Evolutionary conservation across 1,140 invertebrate species (phyloP), one percentile per base, ranked within the genome.

Genomic region (Zaprionus capensis): DNA sequence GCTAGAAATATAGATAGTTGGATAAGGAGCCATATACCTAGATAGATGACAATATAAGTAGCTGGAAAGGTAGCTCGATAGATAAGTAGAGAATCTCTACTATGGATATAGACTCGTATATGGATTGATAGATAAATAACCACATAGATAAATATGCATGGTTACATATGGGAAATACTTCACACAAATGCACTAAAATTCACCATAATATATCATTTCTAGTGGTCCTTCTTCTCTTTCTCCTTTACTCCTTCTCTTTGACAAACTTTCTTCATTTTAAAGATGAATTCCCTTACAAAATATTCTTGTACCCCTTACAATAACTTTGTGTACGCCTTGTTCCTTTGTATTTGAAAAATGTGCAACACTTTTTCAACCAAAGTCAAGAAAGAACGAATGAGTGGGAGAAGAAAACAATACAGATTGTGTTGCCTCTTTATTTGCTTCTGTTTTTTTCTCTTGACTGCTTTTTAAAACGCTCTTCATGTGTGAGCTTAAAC

Each of bases 401-500:
- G 44, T 11, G 17, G n/a, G 7, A 41, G 12, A 51, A 22, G 17
- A 24, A 51, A 51, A 51, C 46, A 22, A 51, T 51, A 51, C 17
- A 51, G 7, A 22, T 22, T 44, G n/a, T 44, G 41, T 46, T 46
- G 31, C 12, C 56, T 36, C 56, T 53, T 22, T 62, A 68, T 31
- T 49, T 49, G 7, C 20, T 15, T 14, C 4, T 36, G 41, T 68
- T 34, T 58, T 20, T 31, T 46, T 17, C 14, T 12, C 14, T 38
- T 5, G n/a, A 46, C 15, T 36, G 22, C 28, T 53, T 58, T 72
- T 63, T 14, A 31, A 36, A 63, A 49, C 51, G 59, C 28, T 69
- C 22, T 69, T 63, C 76, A 66, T 71, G 67, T 76, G 63, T 68
- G 57, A 69, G 49, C 15, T 76, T 66, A 63, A 76, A 71, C 51